Conservation (phyloP, 2,797 vertebrate species). For the Zonotrichia albicollis region DNA sequence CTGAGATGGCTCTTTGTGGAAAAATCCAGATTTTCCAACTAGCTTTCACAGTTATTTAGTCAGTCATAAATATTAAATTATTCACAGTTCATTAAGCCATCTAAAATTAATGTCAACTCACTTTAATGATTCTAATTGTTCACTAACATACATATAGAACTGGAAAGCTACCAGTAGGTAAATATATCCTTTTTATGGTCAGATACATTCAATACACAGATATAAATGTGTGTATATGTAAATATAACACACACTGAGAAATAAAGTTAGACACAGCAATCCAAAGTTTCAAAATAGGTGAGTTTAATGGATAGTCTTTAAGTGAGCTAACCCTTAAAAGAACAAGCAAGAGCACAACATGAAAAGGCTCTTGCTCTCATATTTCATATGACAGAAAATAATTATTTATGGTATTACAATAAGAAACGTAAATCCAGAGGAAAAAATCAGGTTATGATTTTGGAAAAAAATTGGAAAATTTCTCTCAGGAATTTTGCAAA, state of each 20-base stretch:
- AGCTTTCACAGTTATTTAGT: not conserved
- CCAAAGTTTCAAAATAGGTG: not conserved
- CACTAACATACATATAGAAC: not conserved
- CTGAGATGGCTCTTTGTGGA: not conserved
- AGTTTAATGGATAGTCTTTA: not conserved
- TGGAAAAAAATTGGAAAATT: not conserved
- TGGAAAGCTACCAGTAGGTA: not conserved
- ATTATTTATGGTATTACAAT: not conserved
- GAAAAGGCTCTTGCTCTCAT: not conserved
- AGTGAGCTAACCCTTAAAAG: not conserved
- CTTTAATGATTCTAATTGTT: not conserved
- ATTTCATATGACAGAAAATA: not conserved
- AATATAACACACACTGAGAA: not conserved
- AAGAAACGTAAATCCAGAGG: not conserved
- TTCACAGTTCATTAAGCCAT: not conserved
- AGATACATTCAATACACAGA: not conserved
- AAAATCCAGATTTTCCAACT: not conserved
- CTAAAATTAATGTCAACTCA: not conserved
- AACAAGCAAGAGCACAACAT: not conserved
- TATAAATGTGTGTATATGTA: not conserved
- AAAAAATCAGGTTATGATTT: not conserved
- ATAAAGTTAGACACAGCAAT: not conserved
- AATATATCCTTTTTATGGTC: not conserved
- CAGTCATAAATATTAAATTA: not conserved
- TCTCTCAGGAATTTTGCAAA: not conserved